These are phyloP conservation scores for Ascaphus truei DNA, from an alignment of 2,113 vertebrate genomes.

Conservation along the genomic window DNA sequence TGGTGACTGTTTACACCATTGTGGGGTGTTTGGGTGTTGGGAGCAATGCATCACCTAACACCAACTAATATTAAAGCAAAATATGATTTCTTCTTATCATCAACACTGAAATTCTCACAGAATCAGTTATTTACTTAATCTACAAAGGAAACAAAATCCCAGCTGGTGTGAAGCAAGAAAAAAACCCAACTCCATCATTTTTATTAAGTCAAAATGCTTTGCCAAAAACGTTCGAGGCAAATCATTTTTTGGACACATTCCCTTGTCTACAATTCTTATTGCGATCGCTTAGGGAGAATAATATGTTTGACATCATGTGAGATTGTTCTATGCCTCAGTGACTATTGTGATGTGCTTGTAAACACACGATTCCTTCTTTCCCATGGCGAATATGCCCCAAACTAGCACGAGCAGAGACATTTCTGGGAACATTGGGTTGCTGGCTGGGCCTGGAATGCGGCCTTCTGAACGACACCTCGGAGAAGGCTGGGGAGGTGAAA, in stretches of 20 bases:
- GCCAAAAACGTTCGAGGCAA: slow-evolving; percentile 47
- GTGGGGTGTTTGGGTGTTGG: neutral
- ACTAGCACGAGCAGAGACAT: too few species aligned
- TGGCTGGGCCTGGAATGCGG: too few species aligned
- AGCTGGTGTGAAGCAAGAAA: neutral
- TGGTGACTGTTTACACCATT: too few species aligned
- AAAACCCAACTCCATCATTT: slow-evolving; percentile 8
- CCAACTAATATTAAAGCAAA: neutral
- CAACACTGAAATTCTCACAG: neutral
- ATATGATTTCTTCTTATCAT: neutral
- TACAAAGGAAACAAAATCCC: neutral
- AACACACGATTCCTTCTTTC: neutral
- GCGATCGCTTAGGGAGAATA: neutral
- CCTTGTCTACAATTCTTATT: slow-evolving; percentile 6
- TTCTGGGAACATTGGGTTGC: too few species aligned
- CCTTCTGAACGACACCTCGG: neutral
- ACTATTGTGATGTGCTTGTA: neutral
- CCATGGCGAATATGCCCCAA: neutral
- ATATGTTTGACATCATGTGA: slow-evolving; percentile 5
- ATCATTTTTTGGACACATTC: slow-evolving; percentile 38
- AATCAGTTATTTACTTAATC: slow-evolving; percentile 9
- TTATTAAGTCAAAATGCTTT: neutral
- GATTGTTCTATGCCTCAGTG: neutral
- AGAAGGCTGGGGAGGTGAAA: neutral
- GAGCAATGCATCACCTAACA: neutral